Evolutionary conservation across 2,888 invertebrate species (phyloP), one percentile per base, ranked within the genome.

Genomic region (Ligdia adustata): DNA sequence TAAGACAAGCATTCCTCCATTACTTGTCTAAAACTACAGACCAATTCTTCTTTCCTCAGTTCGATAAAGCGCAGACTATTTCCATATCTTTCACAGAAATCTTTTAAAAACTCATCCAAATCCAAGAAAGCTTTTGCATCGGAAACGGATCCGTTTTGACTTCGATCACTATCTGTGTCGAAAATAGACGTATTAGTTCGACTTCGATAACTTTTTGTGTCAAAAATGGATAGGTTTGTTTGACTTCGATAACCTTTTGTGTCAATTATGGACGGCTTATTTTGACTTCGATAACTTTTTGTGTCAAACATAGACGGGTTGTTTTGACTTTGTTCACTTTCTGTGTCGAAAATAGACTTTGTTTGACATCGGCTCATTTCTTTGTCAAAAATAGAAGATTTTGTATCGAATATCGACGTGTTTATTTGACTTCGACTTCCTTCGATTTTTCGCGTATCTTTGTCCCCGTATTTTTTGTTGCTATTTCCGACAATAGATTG

Each of bases 11-110:
- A 47, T 6, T 77, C 69, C 39, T 86, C 86, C 70, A 86, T 72
- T 1, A 75, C 70, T 46, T 85, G 86, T 1, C 48, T 62, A 11
- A 68, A 79, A n/a, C 49, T 54, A 43, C 82, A 84, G 0, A 72
- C 34, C 56, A 64, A 77, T 52, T 86, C 86, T 0, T 78, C 76
- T 2, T 70, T 62, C 32, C 75, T 66, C 0, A 32, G 37, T 14
- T 18, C 56, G 1, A 83, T 48, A 34, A 60, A 71, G 0, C 60
- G 9, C 5, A 63, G 61, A 42, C 70, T 60, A 1, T 28, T 15
- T 18, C 54, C 46, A 61, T 34, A 60, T 20, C 62, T 72, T 0
- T 72, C 58, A 16, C 22, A 5, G 53, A 68, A 82, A 6, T 29
- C 60, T 18, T 48, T 67, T 4, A 72, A 26, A 29, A 40, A 41